Percentiles rank a stretch among this genome's conserved stretches.
Conservation (phyloP, 1,140 invertebrate species). For the Bombus vancouverensis region DNA sequence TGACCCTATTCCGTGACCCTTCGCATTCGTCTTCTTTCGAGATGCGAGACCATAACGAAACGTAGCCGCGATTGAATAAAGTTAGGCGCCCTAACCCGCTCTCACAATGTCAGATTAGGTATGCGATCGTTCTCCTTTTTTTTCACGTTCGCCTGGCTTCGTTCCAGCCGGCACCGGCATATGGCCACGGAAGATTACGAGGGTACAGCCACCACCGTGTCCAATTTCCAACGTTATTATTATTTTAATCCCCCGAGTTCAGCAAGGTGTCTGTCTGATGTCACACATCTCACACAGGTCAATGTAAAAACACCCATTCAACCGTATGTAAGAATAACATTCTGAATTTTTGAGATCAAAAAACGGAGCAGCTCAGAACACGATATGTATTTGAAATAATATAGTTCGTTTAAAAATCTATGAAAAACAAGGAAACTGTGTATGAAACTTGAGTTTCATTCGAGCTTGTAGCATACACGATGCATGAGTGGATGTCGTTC, state of each 20-base stretch:
- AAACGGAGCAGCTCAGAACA: too few species aligned
- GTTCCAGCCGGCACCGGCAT: slow-evolving; percentile 73
- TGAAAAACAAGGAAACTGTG: too few species aligned
- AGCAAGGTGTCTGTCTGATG: slow-evolving; percentile 51
- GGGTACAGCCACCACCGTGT: slow-evolving; percentile 70
- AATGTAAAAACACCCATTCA: slow-evolving; percentile 24
- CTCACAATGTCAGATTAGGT: slow-evolving; percentile 75
- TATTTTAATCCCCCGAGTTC: slow-evolving; percentile 76
- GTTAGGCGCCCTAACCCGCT: slow-evolving; percentile 64
- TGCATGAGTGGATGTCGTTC: too few species aligned
- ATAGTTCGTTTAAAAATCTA: too few species aligned
- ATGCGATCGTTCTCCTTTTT: slow-evolving; percentile 66
- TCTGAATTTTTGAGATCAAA: not conserved
- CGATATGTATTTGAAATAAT: too few species aligned
- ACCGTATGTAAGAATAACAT: not conserved
- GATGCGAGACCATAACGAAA: slow-evolving; percentile 60
- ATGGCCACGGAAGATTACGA: slow-evolving; percentile 74
- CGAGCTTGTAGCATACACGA: too few species aligned
- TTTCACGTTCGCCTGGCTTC: slow-evolving; percentile 71
- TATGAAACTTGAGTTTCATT: too few species aligned
- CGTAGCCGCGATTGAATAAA: slow-evolving; percentile 76
- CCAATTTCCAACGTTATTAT: slow-evolving; percentile 79
- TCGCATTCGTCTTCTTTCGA: slow-evolving; percentile 49
- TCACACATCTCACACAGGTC: not conserved
- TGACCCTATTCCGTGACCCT: slow-evolving; percentile 27